Base-by-base conservation (phyloP, 2,888 invertebrate species). In the Oasisia sp. region DNA sequence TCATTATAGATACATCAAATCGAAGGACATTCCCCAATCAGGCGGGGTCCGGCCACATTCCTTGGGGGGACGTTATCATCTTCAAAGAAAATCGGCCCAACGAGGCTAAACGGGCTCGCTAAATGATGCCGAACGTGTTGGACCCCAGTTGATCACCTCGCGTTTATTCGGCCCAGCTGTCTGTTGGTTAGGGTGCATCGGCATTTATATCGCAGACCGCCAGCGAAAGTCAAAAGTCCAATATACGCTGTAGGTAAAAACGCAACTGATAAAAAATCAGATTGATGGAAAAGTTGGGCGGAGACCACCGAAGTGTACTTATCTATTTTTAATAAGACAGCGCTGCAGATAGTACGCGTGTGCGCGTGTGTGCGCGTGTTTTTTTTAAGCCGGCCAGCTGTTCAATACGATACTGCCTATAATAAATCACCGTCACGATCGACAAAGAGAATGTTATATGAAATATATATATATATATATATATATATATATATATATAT, bases 201-300 rank as follows among this genome's bases (percentile, higher is more conserved):
- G 74, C 74, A 74, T 74, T 74, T 74, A 74, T 74, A 74, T 74
- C 74, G 7, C 74, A 7, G 74, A 74, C 74, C n/a, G 74, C 74
- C 74, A 74, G 27, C 74, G 74, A 74, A 74, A 74, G 74, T 74
- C 74, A 74, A 74, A 74, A 74, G 74, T 74, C 74, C 27, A 74
- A 74, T 74, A 74, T 74, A 38, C 38, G 74, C 27, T 74, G 74
- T 74, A 27, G 74, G 74, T 27, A 74, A 74, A 74, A 74, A 19
- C 74, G 74, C 27, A 19, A 27, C 27, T 74, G 74, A 27, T 74
- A 74, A 27, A 74, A 27, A 74, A 19, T 19, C 7, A 74, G 74
- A 74, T 74, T 19, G 74, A 74, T 74, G 74, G 74, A 74, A 74
- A 74, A 27, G 4, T 74, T 74, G 74, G 74, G 74, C 74, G 74